A percentile compares a stretch with the other conserved stretches of the same genome.
phyloP scores from a whole-genome alignment of 2,888 invertebrate species.

The Eubasilissa splendida region DNA sequence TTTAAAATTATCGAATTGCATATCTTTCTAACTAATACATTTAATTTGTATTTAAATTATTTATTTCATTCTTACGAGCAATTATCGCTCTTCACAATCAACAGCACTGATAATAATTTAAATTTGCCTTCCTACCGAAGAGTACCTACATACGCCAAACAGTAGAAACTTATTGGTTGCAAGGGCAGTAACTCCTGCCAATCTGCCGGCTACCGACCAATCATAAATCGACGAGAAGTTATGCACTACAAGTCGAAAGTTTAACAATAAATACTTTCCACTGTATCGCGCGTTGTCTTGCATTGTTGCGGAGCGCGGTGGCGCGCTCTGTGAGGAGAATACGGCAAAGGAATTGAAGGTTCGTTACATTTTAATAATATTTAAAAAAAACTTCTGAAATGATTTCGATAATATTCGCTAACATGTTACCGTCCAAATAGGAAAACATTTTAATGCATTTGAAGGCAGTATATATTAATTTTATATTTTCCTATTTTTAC shows the following conservation, averaged over 20 bases:
- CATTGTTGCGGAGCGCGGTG: slow-evolving; percentile 23
- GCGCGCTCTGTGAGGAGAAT: slow-evolving; percentile 4
- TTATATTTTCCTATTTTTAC: no score
- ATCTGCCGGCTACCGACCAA: slow-evolving; percentile 41
- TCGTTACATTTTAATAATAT: no score
- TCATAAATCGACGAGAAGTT: slow-evolving; percentile 42
- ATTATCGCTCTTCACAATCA: no score
- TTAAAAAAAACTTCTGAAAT: no score
- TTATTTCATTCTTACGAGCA: neutral
- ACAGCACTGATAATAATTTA: neutral
- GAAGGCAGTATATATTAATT: no score
- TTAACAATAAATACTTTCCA: slow-evolving; percentile 41
- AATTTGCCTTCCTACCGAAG: neutral
- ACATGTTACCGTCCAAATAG: no score
- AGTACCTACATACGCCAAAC: slow-evolving; percentile 17
- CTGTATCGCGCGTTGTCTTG: slow-evolving; percentile 24
- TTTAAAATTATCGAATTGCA: no score
- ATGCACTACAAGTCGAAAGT: slow-evolving; percentile 37
- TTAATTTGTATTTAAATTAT: neutral
- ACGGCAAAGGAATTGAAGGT: no score
- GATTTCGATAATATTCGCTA: no score
- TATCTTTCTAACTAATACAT: no score
- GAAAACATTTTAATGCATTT: no score
- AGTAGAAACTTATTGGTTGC: slow-evolving; percentile 30
- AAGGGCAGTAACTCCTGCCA: slow-evolving; percentile 42